Percentiles rank a stretch among this genome's conserved stretches.
These are phyloP conservation scores for Lithophane socia DNA, from an alignment of 2,888 invertebrate species.

Conservation along the genomic window DNA sequence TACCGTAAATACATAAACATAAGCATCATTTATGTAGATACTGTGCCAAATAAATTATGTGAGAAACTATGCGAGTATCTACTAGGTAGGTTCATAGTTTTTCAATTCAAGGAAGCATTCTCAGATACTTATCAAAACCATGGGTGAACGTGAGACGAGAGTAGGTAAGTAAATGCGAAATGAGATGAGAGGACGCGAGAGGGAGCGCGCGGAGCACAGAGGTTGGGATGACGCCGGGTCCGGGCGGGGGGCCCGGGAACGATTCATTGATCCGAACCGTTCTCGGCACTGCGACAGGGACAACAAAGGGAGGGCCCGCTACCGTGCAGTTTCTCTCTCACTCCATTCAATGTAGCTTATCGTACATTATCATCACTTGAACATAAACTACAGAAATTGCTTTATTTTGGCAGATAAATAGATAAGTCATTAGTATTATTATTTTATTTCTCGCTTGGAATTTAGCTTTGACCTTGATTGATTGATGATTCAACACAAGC, in stretches of 20 bases:
- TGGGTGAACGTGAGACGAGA: slow-evolving; percentile 52
- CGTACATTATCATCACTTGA: slow-evolving; percentile 15
- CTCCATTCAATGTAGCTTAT: slow-evolving; percentile 68
- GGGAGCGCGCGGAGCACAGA: slow-evolving; percentile 72
- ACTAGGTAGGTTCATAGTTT: neutral
- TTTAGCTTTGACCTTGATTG: slow-evolving; percentile 50
- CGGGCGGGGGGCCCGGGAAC: slow-evolving; percentile 83
- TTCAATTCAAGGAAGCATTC: neutral
- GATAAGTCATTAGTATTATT: neutral
- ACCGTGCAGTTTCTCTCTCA: slow-evolving; percentile 73
- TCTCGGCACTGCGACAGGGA: slow-evolving; percentile 86
- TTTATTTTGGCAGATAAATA: slow-evolving; percentile 1
- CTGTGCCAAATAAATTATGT: neutral
- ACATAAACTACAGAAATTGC: slow-evolving; percentile 1
- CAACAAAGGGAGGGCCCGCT: slow-evolving; percentile 73
- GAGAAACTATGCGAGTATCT: neutral
- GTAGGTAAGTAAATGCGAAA: slow-evolving; percentile 65
- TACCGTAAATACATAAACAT: neutral
- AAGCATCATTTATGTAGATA: neutral
- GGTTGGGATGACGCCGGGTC: slow-evolving; percentile 80
- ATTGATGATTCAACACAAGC: slow-evolving; percentile 16
- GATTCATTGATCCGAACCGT: slow-evolving; percentile 89
- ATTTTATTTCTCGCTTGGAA: slow-evolving; percentile 6
- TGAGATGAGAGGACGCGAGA: slow-evolving; percentile 68
- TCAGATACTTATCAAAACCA: slow-evolving; percentile 34